These are phyloP conservation scores for Ceratitis capitata DNA, from an alignment of 1,140 invertebrate species.

Conservation along the genomic window DNA sequence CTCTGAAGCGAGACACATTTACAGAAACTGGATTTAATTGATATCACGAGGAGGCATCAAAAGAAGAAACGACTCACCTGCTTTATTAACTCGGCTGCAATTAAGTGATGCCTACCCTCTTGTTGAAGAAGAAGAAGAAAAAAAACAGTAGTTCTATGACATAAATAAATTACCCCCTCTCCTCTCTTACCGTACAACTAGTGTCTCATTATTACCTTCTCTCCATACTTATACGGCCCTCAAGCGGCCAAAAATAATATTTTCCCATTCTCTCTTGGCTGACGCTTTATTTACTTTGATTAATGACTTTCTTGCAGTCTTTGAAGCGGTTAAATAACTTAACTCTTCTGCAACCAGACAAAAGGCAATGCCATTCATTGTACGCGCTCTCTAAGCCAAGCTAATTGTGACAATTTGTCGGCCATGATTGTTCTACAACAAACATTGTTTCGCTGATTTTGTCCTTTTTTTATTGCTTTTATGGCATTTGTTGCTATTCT, in stretches of 20 bases:
- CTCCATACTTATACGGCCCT: neutral
- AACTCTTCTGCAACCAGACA: neutral
- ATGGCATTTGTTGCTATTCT: neutral
- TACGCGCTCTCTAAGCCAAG: too few relatives aligned
- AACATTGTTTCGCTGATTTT: neutral
- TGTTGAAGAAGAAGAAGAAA: too few relatives aligned
- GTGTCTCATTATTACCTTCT: neutral
- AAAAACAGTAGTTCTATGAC: too few relatives aligned
- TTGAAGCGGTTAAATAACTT: neutral
- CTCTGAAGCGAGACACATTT: too few relatives aligned
- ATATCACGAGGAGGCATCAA: too few relatives aligned
- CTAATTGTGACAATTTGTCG: conserved; percentile 11
- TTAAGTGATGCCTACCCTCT: too few relatives aligned
- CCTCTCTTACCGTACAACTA: neutral
- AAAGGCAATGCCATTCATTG: neutral
- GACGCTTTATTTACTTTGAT: neutral
- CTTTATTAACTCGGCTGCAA: too few relatives aligned
- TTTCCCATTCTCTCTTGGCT: neutral
- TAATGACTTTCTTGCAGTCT: neutral
- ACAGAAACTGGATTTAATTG: too few relatives aligned
- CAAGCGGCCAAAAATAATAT: neutral
- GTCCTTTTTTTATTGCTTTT: neutral
- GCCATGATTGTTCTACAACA: conserved; percentile 1
- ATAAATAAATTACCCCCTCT: too few relatives aligned
- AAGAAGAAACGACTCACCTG: too few relatives aligned